A percentile compares a stretch with the other conserved stretches of the same genome.
Conservation (phyloP, 35 echinoderm and acorn worm genomes). For the Ptychodera flava region DNA sequence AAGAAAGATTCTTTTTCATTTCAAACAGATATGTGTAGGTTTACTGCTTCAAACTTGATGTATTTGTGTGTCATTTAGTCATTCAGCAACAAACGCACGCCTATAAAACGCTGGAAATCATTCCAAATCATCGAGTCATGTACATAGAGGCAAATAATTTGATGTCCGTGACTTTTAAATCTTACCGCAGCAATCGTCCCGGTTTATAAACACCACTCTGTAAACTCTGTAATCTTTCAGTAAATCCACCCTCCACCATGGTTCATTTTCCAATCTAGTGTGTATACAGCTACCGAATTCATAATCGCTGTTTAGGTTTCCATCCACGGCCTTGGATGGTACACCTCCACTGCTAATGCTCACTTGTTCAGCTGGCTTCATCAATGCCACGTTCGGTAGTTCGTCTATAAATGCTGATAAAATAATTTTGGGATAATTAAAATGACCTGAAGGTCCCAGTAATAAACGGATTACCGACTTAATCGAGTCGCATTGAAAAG, state of each 20-base stretch:
- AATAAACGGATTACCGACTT: too few species aligned
- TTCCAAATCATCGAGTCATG: background rate
- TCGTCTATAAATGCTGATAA: background rate
- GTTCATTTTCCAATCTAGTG: background rate
- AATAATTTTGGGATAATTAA: too few species aligned
- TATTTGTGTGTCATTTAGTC: background rate
- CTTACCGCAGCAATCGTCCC: background rate
- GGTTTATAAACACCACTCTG: background rate
- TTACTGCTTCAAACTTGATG: background rate
- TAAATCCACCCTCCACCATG: background rate
- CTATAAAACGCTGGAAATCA: background rate
- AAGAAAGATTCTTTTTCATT: too few species aligned
- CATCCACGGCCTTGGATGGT: background rate
- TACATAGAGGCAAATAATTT: background rate
- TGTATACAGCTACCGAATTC: background rate
- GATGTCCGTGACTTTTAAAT: too few species aligned
- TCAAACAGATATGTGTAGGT: too few species aligned
- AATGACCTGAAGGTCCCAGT: too few species aligned
- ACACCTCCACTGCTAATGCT: background rate
- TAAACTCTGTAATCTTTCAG: background rate
- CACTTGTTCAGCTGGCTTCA: background rate
- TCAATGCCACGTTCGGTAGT: background rate
- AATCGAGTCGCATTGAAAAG: too few species aligned
- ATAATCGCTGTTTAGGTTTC: background rate
- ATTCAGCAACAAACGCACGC: background rate